Evolutionary conservation across 1,140 invertebrate genomes (phyloP).

Genomic region (Drosophila ercepeae): DNA sequence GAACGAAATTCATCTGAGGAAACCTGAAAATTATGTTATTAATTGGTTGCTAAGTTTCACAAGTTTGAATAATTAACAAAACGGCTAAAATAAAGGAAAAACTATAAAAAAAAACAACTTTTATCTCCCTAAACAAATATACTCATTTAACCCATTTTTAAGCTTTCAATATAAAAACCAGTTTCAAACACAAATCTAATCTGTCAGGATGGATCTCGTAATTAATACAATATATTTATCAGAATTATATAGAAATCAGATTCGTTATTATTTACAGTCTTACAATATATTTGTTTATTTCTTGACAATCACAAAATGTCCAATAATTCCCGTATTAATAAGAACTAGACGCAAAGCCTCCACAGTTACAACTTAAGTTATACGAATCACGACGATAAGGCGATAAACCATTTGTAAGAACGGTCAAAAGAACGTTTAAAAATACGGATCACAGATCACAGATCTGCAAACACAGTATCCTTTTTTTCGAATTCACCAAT

Average conservation of each 20-base stretch:
- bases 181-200: too few species aligned
- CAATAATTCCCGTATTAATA: conserved; percentile 46
- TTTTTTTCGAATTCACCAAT: conserved; percentile 17
- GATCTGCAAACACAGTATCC: conserved; percentile 31
- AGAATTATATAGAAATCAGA: background rate
- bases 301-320: conserved; percentile 61
- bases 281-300: conserved; percentile 60
- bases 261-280: conserved; percentile 53
- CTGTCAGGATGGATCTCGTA: too few species aligned
- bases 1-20: too few species aligned
- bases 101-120: too few species aligned
- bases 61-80: too few species aligned
- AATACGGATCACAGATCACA: conserved; percentile 41
- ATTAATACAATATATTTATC: too few species aligned
- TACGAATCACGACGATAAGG: conserved; percentile 72
- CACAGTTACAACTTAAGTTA: conserved; percentile 64
- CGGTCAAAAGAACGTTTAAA: conserved; percentile 46
- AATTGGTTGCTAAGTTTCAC: too few species aligned
- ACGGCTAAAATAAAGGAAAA: too few species aligned
- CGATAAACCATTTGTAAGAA: conserved; percentile 52
- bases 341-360: conserved; percentile 65
- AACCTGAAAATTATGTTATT: too few species aligned
- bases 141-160: too few species aligned
- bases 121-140: too few species aligned
- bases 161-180: too few species aligned